These are phyloP conservation scores for Hypotaenidia philippensis DNA, from an alignment of 2,797 vertebrate genomes.

Conservation along the genomic window DNA sequence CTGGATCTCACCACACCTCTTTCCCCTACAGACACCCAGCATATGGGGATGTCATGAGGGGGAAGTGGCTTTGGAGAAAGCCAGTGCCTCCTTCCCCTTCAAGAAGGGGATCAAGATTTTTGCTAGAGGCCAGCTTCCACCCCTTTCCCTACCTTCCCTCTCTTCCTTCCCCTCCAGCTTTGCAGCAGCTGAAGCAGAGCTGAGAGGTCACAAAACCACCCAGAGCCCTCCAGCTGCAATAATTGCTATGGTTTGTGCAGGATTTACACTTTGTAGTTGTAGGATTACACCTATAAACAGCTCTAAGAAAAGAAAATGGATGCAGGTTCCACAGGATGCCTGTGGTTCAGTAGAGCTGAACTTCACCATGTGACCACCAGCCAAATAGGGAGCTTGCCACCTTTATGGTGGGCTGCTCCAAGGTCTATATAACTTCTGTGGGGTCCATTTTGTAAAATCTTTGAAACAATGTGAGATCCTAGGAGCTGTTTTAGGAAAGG, in stretches of 20 bases:
- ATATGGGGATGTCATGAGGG: neutral
- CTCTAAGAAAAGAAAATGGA: conserved; percentile 15
- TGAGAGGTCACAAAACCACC: neutral
- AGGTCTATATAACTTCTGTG: neutral
- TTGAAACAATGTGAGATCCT: neutral
- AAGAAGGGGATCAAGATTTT: neutral
- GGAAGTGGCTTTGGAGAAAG: neutral
- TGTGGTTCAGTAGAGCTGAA: neutral
- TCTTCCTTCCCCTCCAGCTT: rapidly evolving
- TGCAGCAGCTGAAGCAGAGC: neutral
- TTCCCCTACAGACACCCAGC: neutral
- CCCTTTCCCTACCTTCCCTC: neutral
- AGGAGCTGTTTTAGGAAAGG: neutral
- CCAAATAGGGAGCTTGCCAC: neutral
- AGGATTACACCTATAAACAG: conserved; percentile 36
- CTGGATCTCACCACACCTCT: neutral
- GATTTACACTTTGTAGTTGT: conserved; percentile 14
- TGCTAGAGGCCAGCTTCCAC: neutral
- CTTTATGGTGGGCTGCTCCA: neutral
- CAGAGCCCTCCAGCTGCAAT: neutral
- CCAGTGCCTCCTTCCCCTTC: neutral
- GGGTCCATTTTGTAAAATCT: neutral
- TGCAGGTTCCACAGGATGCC: neutral
- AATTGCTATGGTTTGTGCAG: neutral
- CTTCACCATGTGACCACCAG: neutral